Percentiles rank a stretch among this genome's conserved stretches.
phyloP scores from a whole-genome alignment of 2,113 vertebrate genomes.

The Meriones unguiculatus region DNA sequence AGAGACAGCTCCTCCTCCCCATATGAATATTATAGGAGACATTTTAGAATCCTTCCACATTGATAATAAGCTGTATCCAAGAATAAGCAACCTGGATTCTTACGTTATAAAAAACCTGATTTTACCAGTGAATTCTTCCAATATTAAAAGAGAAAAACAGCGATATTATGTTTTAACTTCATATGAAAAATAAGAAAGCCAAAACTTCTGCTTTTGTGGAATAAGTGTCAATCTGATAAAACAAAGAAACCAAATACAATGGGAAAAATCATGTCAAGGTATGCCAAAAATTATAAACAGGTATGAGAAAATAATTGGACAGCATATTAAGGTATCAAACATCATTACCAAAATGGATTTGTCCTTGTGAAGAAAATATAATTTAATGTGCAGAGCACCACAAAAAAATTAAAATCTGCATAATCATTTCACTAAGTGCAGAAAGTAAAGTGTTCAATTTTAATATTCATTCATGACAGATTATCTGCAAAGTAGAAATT shows the following conservation, averaged over 20 bases:
- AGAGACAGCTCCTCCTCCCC: too few species aligned
- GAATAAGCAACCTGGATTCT: background rate
- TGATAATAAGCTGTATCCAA: background rate
- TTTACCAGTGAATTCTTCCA: background rate
- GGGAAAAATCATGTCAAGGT: background rate
- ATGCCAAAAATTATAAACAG: background rate
- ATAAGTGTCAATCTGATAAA: background rate
- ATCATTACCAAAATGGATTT: background rate
- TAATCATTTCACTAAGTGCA: background rate
- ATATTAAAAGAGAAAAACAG: background rate
- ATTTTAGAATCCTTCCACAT: background rate
- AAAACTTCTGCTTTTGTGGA: background rate
- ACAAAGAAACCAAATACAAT: background rate
- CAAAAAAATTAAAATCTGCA: background rate
- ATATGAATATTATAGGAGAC: background rate
- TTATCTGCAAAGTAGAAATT: background rate
- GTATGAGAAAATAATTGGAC: background rate
- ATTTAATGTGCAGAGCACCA: background rate
- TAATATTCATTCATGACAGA: background rate
- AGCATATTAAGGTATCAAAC: background rate
- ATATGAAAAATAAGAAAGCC: background rate
- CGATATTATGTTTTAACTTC: background rate
- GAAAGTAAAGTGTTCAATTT: background rate
- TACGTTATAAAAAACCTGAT: background rate
- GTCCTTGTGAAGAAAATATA: background rate